These are phyloP conservation scores for Semaprochilodus insignis DNA, from an alignment of 2,797 vertebrate species.

Conservation along the genomic window DNA sequence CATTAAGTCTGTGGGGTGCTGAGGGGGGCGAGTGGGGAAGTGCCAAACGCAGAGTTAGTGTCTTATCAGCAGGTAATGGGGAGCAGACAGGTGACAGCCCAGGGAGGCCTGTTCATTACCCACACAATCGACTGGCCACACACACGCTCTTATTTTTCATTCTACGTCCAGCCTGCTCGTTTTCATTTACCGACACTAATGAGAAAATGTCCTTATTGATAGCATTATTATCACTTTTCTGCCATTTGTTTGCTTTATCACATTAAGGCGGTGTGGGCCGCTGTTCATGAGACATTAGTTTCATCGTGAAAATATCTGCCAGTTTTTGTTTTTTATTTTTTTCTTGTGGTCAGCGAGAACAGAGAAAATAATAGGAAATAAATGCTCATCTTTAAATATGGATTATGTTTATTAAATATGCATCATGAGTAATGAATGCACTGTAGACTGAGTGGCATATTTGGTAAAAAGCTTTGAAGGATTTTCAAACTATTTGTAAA, in stretches of 20 bases:
- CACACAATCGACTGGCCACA: slow-evolving; percentile 62
- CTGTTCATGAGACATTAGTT: slow-evolving; percentile 61
- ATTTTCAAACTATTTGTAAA: background rate
- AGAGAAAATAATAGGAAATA: slow-evolving; percentile 56
- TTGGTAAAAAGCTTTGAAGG: background rate
- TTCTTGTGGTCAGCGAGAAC: slow-evolving; percentile 21
- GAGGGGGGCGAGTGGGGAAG: slow-evolving; percentile 47
- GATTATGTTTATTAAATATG: slow-evolving; percentile 36
- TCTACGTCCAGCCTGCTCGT: slow-evolving; percentile 56
- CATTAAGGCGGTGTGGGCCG: slow-evolving; percentile 51
- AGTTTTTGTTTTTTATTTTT: slow-evolving; percentile 43
- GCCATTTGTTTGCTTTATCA: slow-evolving; percentile 65
- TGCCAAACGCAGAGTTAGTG: slow-evolving; percentile 71
- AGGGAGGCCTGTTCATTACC: slow-evolving; percentile 80
- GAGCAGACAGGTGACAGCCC: slow-evolving; percentile 78
- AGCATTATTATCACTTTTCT: slow-evolving; percentile 61
- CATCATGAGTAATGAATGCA: slow-evolving; percentile 25
- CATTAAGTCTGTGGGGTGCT: slow-evolving; percentile 72
- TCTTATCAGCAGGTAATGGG: slow-evolving; percentile 81
- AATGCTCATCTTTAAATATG: slow-evolving; percentile 44
- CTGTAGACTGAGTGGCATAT: background rate
- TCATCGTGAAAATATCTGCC: slow-evolving; percentile 57
- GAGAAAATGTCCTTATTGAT: slow-evolving; percentile 70
- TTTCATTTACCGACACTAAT: slow-evolving; percentile 67
- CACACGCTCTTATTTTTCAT: slow-evolving; percentile 64